Base-by-base conservation (phyloP, 2,113 vertebrate genomes). In the Suricata suricatta region DNA sequence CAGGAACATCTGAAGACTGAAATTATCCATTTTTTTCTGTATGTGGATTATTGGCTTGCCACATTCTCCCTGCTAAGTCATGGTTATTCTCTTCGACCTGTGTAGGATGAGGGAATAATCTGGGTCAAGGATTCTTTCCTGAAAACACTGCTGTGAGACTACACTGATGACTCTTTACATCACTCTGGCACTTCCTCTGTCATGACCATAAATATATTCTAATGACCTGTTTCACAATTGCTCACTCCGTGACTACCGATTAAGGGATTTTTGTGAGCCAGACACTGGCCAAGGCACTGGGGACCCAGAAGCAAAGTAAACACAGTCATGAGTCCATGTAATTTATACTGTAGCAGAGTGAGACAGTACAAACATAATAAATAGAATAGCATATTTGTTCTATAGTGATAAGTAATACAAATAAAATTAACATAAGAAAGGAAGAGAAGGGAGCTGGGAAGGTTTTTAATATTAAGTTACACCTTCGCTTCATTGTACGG, bases 181-280 rank as follows among this genome's bases (percentile, higher is more conserved):
- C 21, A 1, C 9, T 47, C 5, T 60, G 79, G n/a, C 17, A 3
- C 76, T 64, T 10, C n/a, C 16, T n/a, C 33, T 13, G 15, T 11
- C 15, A 35, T 25, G 5, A 5, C 14, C 27, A 38, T 2, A 17
- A 21, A 19, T 2, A 41, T 44, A 38, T 88, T 60, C 31, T 27
- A 68, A 57, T 6, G 3, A 41, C 31, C 19, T 35, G 3, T 13
- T 76, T 82, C 33, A 14, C 16, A 41, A 8, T 17, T 31, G 0
- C 17, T 21, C 60, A n/a, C 44, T n/a, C 33, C 17, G 0, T 17
- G 4, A 44, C 5, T 63, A 2, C 31, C 35, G 7, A 29, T 3
- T 19, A 57, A 80, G 74, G 35, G 25, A 38, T 5, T 2, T 23
- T 21, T 47, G 7, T n/a, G 8, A 9, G 3, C 47, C 64, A 47